phyloP scores from a whole-genome alignment of 2,113 vertebrate species.

The Gnathonemus longibarbis region DNA sequence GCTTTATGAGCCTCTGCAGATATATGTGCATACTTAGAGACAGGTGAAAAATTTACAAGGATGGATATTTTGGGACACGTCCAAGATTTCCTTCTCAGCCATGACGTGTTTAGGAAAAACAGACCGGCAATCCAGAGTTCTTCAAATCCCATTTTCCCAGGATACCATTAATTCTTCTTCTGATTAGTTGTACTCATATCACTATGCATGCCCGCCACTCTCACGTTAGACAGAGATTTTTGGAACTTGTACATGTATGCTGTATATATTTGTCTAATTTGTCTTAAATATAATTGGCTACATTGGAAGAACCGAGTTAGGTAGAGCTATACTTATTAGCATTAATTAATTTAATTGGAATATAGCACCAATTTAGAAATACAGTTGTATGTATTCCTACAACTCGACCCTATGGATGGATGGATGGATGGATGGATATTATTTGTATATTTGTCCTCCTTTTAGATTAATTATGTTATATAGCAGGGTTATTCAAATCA shows the following conservation, averaged over 20 bases:
- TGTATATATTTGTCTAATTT: neutral
- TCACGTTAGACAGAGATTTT: neutral
- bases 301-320: neutral
- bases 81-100: too few species aligned
- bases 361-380: neutral
- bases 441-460: neutral
- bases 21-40: neutral
- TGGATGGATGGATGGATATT: neutral
- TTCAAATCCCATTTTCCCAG: neutral
- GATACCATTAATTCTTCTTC: neutral
- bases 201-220: neutral
- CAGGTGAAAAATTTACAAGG: too few species aligned
- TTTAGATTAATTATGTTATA: neutral
- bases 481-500: too few species aligned
- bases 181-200: neutral
- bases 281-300: neutral
- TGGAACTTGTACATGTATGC: neutral
- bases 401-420: neutral
- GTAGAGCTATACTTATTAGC: neutral
- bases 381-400: neutral
- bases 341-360: neutral
- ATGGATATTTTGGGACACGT: too few species aligned
- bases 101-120: neutral
- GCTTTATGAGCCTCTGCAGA: neutral
- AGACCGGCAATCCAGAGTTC: neutral